These are phyloP conservation scores for Thunnus albacares DNA, from an alignment of 2,797 vertebrate species.

Conservation along the genomic window DNA sequence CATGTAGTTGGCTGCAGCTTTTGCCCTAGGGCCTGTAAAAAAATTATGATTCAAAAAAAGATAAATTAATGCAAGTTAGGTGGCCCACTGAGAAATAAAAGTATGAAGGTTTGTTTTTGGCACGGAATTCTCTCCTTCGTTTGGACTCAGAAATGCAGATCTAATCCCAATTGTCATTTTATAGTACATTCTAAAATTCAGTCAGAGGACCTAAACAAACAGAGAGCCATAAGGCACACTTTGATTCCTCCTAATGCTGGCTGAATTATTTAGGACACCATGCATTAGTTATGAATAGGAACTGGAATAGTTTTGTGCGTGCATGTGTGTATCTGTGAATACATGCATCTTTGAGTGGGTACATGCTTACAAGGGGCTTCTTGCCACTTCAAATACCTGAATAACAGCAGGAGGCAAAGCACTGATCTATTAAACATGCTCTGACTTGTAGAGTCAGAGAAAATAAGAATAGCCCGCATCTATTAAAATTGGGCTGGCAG, in stretches of 20 bases:
- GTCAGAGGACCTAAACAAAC: conserved; percentile 43
- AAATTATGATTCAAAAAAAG: neutral
- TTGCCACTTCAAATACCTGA: conserved; percentile 48
- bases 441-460: conserved; percentile 2
- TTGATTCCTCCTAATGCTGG: conserved; percentile 52
- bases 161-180: conserved; percentile 35
- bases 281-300: conserved; percentile 52
- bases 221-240: conserved; percentile 33
- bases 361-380: conserved; percentile 31
- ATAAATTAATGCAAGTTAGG: neutral
- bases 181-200: conserved; percentile 18
- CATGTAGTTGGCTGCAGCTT: conserved; percentile 14
- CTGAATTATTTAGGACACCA: conserved; percentile 70
- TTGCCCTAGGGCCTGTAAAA: neutral
- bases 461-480: neutral
- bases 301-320: conserved; percentile 24
- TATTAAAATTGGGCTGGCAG: neutral
- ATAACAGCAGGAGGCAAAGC: conserved; percentile 28
- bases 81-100: neutral
- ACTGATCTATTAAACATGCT: conserved; percentile 42
- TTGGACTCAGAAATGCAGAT: conserved; percentile 9
- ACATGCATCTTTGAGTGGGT: conserved; percentile 27
- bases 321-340: conserved; percentile 12
- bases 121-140: neutral
- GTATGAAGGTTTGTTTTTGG: neutral